Base-by-base conservation (phyloP, 2,797 vertebrate species). In the Acestrorhynchus altus region DNA sequence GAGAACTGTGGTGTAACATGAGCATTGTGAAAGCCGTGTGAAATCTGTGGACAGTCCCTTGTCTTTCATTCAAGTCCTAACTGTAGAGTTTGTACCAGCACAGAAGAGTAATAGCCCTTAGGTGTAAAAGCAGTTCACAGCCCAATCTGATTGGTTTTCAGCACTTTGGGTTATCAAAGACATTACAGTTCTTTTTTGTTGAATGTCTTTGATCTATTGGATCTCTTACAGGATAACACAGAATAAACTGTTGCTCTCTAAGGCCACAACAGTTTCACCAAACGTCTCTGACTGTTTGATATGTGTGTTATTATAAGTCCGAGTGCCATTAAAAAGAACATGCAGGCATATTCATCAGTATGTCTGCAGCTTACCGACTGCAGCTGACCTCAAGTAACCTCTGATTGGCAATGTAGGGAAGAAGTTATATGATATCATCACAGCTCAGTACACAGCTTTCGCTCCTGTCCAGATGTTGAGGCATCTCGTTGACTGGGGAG, bases 361-460 rank as follows among this genome's bases (percentile, higher is more conserved):
- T n/a, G n/a, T n/a, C n/a, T n/a, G n/a, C n/a, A n/a, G n/a, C 18
- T 28, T n/a, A 18, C 47, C 47, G 39, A 49, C 42, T 18, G 60
- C 8, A 28, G 31, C 42, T 70, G 71, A 77, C 70, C 81, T 54
- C 16, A 73, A 44, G 9, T 78, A 75, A 83, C 64, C 73, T 31
- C n/a, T 57, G 56, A 52, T n/a, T 54, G 15, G 39, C 24, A 61
- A 81, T 79, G 68, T 78, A 57, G 80, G 80, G 74, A 26, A 86
- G 83, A 83, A 83, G 83, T 77, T 47, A 70, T 9, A 63, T 86
- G 80, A 31, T 40, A 8, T 79, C 40, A 64, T 82, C 74, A 84
- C 42, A 24, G 1, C 18, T 54, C 54, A 31, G 24, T 26, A 11
- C 49, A 18, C 20, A 56, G 56, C 3, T 2, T 35, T 57, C 31